Base-by-base conservation (phyloP, 2,888 invertebrate species). In the Dasysyrphus tricinctus region DNA sequence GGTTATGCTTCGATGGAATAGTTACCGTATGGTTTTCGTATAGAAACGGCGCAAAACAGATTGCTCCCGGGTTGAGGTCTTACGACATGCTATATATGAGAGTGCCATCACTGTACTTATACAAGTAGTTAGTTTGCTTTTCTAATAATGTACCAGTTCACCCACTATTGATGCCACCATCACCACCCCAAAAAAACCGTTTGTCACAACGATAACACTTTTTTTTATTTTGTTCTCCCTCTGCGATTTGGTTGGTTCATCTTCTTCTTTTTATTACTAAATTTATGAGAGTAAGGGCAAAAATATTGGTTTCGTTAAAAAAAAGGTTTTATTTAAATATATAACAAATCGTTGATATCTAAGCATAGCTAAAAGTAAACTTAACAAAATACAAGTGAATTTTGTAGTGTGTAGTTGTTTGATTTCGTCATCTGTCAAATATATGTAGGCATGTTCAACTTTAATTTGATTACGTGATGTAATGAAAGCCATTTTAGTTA, bases 1-100 rank as follows among this genome's bases (percentile, higher is more conserved):
- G 70, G 85, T 78, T 79, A 79, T 72, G 78, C 86, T 75, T 42
- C 75, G 59, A 86, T 82, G 82, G 75, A 75, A 72, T 75, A 86
- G 82, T 86, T 75, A 67, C 78, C 56, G 59, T 82, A 78, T 76
- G 86, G 82, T 79, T 86, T 78, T 74, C 19, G 65, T 75, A 32
- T 34, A 39, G 63, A 65, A 72, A 65, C 67, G 75, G 51, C 24
- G 37, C 37, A 73, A 86, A 82, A 82, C 86, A 79, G 82, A 86
- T 86, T 86, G 82, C 67, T 81, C 77, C 57, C 74, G 70, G 73
- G 70, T 70, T 80, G 37, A 69, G 70, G 61, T 67, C 44, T 54
- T 12, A 39, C 14, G 67, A 78, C 78, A 75, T 29, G 16, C 63
- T 44, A 44, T 37, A 63, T 12, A 34, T 29, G 12, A 14, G 19